These are phyloP conservation scores for Cheumatopsyche charites DNA, from an alignment of 1,140 invertebrate genomes.

Conservation along the genomic window DNA sequence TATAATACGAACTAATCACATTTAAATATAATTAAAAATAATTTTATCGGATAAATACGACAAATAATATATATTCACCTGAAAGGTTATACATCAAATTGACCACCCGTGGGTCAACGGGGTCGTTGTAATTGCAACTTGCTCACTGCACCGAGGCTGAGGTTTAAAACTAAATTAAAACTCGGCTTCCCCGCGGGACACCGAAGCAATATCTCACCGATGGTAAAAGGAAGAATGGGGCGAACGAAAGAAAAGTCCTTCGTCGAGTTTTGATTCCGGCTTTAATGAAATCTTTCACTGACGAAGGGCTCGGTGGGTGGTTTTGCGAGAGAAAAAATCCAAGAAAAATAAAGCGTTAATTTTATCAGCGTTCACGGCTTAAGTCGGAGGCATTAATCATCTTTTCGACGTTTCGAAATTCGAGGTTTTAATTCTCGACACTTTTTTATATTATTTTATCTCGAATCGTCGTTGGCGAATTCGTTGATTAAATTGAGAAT, in stretches of 20 bases:
- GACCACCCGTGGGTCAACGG: slow-evolving; percentile 6
- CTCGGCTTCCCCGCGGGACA: neutral
- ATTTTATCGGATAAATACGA: too few species aligned
- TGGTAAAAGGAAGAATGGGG: neutral
- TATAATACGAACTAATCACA: too few species aligned
- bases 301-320: neutral
- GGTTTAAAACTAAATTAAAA: slow-evolving; percentile 46
- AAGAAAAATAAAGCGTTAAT: too few species aligned
- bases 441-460: too few species aligned
- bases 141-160: slow-evolving; percentile 31
- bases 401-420: neutral
- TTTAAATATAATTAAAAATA: too few species aligned
- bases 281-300: slow-evolving; percentile 11
- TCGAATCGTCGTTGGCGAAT: too few species aligned
- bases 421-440: too few species aligned
- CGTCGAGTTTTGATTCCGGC: slow-evolving; percentile 6
- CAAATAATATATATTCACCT: too few species aligned
- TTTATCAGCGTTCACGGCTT: too few species aligned
- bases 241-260: neutral
- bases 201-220: neutral
- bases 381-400: neutral
- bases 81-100: too few species aligned
- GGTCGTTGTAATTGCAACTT: slow-evolving; percentile 35
- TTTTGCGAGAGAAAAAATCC: neutral
- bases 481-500: too few species aligned